Conservation (phyloP, 2,888 invertebrate species). For the Hypercompe scribonia region DNA sequence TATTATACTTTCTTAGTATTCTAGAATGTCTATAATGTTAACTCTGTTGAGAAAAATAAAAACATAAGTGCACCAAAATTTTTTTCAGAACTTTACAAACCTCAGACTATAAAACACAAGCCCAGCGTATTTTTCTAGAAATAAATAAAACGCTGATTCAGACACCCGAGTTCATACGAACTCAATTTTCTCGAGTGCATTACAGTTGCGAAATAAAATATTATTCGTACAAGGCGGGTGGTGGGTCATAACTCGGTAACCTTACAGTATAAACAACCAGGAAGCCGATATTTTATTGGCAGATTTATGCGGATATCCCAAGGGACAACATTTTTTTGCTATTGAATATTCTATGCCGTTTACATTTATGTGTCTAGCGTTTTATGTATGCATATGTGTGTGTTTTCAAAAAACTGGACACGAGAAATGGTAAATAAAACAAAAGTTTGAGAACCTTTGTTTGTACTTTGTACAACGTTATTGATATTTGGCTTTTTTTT, state of each 20-base stretch:
- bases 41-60: neutral
- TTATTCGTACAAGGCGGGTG: constrained; percentile 47
- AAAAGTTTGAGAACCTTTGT: constrained; percentile 1
- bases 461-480: constrained; percentile 5
- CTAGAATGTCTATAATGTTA: neutral
- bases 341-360: constrained; percentile 51
- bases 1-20: neutral
- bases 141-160: constrained; percentile 52
- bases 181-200: constrained; percentile 76
- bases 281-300: constrained; percentile 64
- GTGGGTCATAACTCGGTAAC: constrained; percentile 60
- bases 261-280: constrained; percentile 60
- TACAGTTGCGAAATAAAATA: constrained; percentile 65
- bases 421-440: constrained; percentile 1
- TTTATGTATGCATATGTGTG: too few relatives aligned
- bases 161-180: constrained; percentile 54
- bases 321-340: constrained; percentile 52
- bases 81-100: neutral
- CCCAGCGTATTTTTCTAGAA: constrained; percentile 33
- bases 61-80: constrained; percentile 1
- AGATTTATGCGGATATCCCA: constrained; percentile 60
- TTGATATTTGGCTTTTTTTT: neutral
- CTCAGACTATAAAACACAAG: constrained; percentile 6
- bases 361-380: constrained; percentile 45
- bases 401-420: constrained; percentile 32